phyloP scores from a whole-genome alignment of 1,140 invertebrate genomes.

The Trichogramma pretiosum region DNA sequence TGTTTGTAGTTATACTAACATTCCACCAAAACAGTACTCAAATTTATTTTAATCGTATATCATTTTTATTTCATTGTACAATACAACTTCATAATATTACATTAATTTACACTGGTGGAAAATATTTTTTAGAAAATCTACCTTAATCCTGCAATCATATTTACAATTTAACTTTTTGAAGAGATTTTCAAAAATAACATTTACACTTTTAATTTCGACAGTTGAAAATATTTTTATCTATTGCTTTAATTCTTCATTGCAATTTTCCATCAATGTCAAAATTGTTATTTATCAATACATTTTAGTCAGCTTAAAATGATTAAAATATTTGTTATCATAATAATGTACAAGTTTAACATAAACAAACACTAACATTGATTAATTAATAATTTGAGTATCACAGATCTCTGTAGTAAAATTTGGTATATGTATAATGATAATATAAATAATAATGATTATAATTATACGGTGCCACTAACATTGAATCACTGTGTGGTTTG shows the following conservation, averaged over 20 bases:
- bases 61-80: slow-evolving; percentile 13
- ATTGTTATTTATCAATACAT: slow-evolving; percentile 3
- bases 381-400: slow-evolving; percentile 20
- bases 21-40: slow-evolving; percentile 13
- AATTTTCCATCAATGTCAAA: slow-evolving; percentile 10
- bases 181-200: slow-evolving; percentile 9
- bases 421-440: too few relatives aligned
- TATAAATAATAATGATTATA: too few relatives aligned
- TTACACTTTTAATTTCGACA: too few relatives aligned
- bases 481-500: slow-evolving; percentile 9
- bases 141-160: not conserved
- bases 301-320: not conserved
- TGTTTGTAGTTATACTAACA: slow-evolving; percentile 14
- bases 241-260: not conserved
- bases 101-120: slow-evolving; percentile 10
- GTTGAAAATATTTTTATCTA: too few relatives aligned
- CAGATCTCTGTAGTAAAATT: slow-evolving; percentile 20
- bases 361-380: slow-evolving; percentile 12
- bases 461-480: slow-evolving; percentile 2
- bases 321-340: not conserved
- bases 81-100: slow-evolving; percentile 7
- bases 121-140: not conserved
- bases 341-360: slow-evolving; percentile 5
- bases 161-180: not conserved
- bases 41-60: slow-evolving; percentile 8